Evolutionary conservation across 2,888 invertebrate species (phyloP).

Genomic region (Lepidocyrtinus sp.): DNA sequence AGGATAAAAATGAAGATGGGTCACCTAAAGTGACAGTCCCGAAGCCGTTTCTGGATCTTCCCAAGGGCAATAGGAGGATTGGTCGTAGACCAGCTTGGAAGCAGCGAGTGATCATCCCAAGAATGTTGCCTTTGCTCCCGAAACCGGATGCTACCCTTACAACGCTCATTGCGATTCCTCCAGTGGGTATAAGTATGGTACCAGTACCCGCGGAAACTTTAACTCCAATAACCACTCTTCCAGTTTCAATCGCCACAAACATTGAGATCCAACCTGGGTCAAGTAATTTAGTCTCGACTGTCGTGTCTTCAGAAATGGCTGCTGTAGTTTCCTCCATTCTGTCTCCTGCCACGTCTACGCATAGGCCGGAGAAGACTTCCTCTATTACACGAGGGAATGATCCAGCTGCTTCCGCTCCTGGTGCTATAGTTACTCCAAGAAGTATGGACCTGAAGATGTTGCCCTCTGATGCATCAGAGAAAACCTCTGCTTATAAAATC

Average conservation of each 20-base stretch:
- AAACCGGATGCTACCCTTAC: constrained; percentile 71
- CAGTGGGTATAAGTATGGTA: constrained; percentile 48
- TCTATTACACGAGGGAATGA: neutral
- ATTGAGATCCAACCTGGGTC: no score
- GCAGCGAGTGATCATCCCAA: constrained; percentile 81
- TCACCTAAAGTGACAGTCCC: constrained; percentile 63
- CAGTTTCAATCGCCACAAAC: constrained; percentile 19
- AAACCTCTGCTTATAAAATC: neutral
- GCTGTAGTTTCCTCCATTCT: constrained; percentile 34
- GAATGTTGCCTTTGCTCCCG: constrained; percentile 81
- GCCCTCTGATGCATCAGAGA: neutral
- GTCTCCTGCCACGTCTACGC: constrained; percentile 8
- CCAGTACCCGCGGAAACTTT: constrained; percentile 36
- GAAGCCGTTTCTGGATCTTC: constrained; percentile 68
- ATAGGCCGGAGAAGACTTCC: constrained; percentile 13
- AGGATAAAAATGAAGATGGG: constrained; percentile 50
- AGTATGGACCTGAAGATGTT: neutral
- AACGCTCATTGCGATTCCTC: constrained; percentile 42
- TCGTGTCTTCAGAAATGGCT: constrained; percentile 20
- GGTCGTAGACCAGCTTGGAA: constrained; percentile 74
- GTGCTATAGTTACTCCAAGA: constrained; percentile 23
- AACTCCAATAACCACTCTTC: constrained; percentile 17
- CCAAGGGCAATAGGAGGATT: constrained; percentile 71
- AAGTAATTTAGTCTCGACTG: neutral
- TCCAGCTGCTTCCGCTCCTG: constrained; percentile 10